Percentiles rank a stretch among this genome's conserved stretches.
These are phyloP conservation scores for Nephrotoma flavescens DNA, from an alignment of 2,888 invertebrate genomes.

Conservation along the genomic window DNA sequence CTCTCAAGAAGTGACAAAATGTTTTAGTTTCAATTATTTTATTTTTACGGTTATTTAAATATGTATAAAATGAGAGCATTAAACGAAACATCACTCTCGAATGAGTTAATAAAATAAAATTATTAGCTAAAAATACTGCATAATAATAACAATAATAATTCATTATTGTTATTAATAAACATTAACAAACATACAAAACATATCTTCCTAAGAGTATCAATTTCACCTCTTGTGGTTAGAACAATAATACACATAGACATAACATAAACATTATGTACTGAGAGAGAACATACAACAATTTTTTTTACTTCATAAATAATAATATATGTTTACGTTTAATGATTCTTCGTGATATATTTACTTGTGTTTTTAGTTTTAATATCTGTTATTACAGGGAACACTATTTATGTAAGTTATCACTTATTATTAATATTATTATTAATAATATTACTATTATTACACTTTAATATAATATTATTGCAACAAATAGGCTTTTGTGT, in stretches of 20 bases:
- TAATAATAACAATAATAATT: background rate
- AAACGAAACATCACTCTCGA: background rate
- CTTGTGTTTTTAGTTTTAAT: constrained; percentile 3
- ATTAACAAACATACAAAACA: background rate
- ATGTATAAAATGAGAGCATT: too few species aligned
- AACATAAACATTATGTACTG: background rate
- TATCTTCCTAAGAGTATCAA: background rate
- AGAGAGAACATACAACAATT: background rate
- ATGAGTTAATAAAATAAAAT: background rate
- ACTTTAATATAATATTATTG: background rate
- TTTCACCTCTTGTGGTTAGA: background rate
- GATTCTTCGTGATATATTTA: constrained; percentile 4
- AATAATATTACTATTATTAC: background rate
- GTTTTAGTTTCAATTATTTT: too few species aligned
- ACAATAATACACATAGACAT: background rate
- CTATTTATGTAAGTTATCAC: constrained; percentile 2
- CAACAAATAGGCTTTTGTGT: background rate
- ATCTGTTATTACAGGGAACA: background rate
- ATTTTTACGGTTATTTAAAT: too few species aligned
- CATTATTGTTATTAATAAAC: background rate
- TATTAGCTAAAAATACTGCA: background rate
- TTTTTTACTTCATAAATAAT: background rate
- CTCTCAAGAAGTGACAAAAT: too few species aligned
- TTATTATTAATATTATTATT: background rate
- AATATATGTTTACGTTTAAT: constrained; percentile 4